Base-by-base conservation (phyloP, 1,140 invertebrate genomes). In the Plodia interpunctella region DNA sequence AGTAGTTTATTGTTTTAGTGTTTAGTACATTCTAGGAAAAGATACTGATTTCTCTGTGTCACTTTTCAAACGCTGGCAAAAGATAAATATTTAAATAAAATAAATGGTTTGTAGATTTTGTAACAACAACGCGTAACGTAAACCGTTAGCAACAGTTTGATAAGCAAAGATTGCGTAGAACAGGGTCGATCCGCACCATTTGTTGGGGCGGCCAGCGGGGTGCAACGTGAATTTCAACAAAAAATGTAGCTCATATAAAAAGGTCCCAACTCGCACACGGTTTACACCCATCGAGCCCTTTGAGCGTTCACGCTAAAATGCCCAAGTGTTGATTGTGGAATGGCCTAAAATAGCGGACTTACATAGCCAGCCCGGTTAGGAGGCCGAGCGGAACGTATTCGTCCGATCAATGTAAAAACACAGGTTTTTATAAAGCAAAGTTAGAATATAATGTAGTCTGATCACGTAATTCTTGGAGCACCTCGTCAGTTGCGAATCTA, bases 321-420 rank as follows among this genome's bases (percentile, higher is more conserved):
- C 44, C 49, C 6, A n/a, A 28, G 30, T 20, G 30, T n/a, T 50
- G 52, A 25, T 52, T 57, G 51, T 61, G 30, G 62, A 50, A 56
- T 57, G 51, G 53, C 25, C 58, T 55, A 62, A 62, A 66, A 62
- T 66, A 62, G 57, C 53, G 6, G 10, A 49, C 32, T 62, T 60
- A 62, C 52, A 55, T 15, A 11, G 19, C 13, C 17, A 53, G 51
- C 51, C 51, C 51, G 51, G 51, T 53, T 53, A 53, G 51, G 51
- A 25, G 51, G 21, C 21, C 21, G 20, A 53, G 51, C 51, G 51
- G 19, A 53, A 53, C 51, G 13, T 17, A n/a, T n/a, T n/a, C n/a
- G n/a, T n/a, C n/a, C 32, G 13, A 35, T 35, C 32, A 9, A 35
- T 35, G 32, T 10, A 35, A 35, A 35, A 35, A 35, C 32, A 35